Conservation (phyloP, 2,797 vertebrate species). For the Neosalanx taihuensis region DNA sequence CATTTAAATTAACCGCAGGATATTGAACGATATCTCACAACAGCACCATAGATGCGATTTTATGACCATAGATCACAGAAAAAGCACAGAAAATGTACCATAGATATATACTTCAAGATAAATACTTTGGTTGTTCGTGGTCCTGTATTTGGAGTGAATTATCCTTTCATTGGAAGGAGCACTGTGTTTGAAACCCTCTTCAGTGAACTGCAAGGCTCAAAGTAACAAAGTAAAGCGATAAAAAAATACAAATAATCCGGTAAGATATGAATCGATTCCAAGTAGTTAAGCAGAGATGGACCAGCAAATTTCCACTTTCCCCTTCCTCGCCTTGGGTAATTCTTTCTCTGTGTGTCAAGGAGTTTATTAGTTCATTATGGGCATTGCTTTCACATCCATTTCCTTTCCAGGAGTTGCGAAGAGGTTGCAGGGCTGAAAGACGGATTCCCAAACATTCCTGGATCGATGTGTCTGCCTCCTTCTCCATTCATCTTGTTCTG, state of each 20-base stretch:
- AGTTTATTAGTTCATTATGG: conserved; percentile 40
- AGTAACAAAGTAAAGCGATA: background rate
- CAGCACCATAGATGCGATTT: too few relatives aligned
- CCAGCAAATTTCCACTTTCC: conserved; percentile 15
- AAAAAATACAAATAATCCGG: conserved; percentile 21
- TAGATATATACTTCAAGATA: too few relatives aligned
- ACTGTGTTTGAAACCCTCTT: too few relatives aligned
- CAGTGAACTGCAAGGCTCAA: background rate
- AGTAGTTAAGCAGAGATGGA: conserved; percentile 2
- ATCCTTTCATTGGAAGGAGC: too few relatives aligned
- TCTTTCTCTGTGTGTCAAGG: conserved; percentile 25
- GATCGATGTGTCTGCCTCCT: conserved; percentile 40
- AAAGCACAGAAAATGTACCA: too few relatives aligned
- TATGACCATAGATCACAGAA: too few relatives aligned
- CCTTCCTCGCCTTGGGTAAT: background rate
- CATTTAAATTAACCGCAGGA: background rate
- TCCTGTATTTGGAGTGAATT: too few relatives aligned
- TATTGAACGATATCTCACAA: background rate
- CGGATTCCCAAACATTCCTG: conserved; percentile 31
- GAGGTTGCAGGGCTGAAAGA: conserved; percentile 4
- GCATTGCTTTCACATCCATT: conserved; percentile 26
- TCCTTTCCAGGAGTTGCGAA: conserved; percentile 18
- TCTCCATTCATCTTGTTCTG: conserved; percentile 38
- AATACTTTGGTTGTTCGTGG: too few relatives aligned
- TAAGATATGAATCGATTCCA: conserved; percentile 35